Evolutionary conservation across 2,888 invertebrate species (phyloP).

Genomic region (Macaria liturata): DNA sequence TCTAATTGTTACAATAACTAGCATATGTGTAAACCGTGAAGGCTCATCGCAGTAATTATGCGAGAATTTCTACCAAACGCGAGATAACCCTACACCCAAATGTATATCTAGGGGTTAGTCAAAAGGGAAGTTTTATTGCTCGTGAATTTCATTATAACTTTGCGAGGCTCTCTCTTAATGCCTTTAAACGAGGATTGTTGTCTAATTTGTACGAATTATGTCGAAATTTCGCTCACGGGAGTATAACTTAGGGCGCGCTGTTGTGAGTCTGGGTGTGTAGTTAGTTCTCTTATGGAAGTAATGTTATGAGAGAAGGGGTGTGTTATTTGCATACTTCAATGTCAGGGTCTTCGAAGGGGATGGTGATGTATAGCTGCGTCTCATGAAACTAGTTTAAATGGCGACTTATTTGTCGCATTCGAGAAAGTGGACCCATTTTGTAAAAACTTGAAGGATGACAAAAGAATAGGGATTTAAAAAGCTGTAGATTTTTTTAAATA

Average conservation of each 20-base stretch:
- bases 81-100: constrained; percentile 61
- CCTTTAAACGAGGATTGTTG: constrained; percentile 78
- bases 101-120: constrained; percentile 79
- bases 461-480: too few relatives aligned
- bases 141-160: constrained; percentile 83
- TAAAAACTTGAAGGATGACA: too few relatives aligned
- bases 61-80: constrained; percentile 24
- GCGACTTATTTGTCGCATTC: too few relatives aligned
- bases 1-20: constrained; percentile 1
- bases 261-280: constrained; percentile 32
- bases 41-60: constrained; percentile 24
- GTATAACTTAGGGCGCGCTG: constrained; percentile 36
- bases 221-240: constrained; percentile 56
- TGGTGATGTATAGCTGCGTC: too few relatives aligned
- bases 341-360: not conserved
- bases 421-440: too few relatives aligned
- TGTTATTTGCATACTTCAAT: constrained; percentile 8
- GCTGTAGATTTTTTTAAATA: too few relatives aligned
- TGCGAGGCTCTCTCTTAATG: constrained; percentile 70
- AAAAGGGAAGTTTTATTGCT: constrained; percentile 82
- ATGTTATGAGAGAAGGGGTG: constrained; percentile 28
- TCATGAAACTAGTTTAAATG: too few relatives aligned
- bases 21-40: constrained; percentile 6
- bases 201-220: constrained; percentile 77
- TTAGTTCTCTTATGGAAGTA: constrained; percentile 32